These are phyloP conservation scores for Drosophila pallidifrons DNA, from an alignment of 1,140 invertebrate species.

Conservation along the genomic window DNA sequence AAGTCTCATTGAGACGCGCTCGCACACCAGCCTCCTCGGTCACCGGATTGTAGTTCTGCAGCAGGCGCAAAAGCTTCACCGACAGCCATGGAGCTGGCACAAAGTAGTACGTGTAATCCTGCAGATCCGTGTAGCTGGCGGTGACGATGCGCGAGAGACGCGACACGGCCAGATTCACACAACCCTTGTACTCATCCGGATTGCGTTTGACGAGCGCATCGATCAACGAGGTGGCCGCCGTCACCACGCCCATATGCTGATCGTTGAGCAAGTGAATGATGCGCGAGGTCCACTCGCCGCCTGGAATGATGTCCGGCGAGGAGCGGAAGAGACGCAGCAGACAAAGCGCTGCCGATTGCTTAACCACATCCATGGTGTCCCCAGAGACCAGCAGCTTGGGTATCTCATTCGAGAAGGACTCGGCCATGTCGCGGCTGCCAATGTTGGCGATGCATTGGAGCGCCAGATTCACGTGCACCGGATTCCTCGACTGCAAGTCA, in stretches of 20 bases:
- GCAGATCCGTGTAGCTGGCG: slow-evolving; percentile 98
- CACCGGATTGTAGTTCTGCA: slow-evolving; percentile 99
- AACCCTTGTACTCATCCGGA: slow-evolving; percentile 99
- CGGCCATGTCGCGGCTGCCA: slow-evolving; percentile 99
- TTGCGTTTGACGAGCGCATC: slow-evolving; percentile 99
- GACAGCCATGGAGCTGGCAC: slow-evolving; percentile 99
- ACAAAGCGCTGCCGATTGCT: slow-evolving; percentile 99
- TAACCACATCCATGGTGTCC: slow-evolving; percentile 99
- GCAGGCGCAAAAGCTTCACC: slow-evolving; percentile 97
- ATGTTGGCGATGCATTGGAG: slow-evolving; percentile 99
- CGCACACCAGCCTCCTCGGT: slow-evolving; percentile 97
- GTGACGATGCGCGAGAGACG: slow-evolving; percentile 98
- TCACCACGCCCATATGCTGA: slow-evolving; percentile 99
- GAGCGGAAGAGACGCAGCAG: slow-evolving; percentile 97
- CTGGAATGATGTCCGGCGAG: slow-evolving; percentile 97
- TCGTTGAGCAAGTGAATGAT: slow-evolving; percentile 99
- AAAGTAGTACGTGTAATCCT: slow-evolving; percentile 99
- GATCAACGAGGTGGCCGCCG: slow-evolving; percentile 98
- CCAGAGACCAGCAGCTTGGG: slow-evolving; percentile 99
- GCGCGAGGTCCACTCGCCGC: slow-evolving; percentile 99
- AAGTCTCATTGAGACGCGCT: slow-evolving; percentile 97
- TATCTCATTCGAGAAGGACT: slow-evolving; percentile 99
- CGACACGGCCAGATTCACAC: slow-evolving; percentile 98
- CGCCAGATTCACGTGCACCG: slow-evolving; percentile 99
- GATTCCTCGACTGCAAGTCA: slow-evolving; percentile 98